These are phyloP conservation scores for Perithous albicinctus DNA, from an alignment of 2,888 invertebrate genomes.

Conservation along the genomic window DNA sequence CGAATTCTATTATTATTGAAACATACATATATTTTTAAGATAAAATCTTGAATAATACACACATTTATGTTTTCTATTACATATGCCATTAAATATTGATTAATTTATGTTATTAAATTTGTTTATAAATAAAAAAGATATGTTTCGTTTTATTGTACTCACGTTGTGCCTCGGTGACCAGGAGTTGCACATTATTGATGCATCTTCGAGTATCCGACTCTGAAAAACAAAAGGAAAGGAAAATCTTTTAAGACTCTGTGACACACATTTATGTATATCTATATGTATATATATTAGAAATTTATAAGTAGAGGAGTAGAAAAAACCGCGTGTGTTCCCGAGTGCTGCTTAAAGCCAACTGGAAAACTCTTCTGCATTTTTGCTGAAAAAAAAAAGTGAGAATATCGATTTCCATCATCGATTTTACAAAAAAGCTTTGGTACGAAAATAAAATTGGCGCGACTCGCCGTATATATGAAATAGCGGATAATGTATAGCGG, in stretches of 20 bases:
- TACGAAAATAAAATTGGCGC: conserved; percentile 35
- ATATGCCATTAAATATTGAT: no score
- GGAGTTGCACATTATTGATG: conserved; percentile 95
- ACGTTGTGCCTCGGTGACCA: conserved; percentile 96
- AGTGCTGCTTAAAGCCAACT: conserved; percentile 21
- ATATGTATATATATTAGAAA: no score
- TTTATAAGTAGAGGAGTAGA: background rate
- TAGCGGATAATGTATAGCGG: conserved; percentile 32
- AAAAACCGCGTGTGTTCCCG: conserved; percentile 14
- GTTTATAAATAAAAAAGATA: no score
- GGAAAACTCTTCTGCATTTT: conserved; percentile 8
- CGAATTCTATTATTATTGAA: no score
- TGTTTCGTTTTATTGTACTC: conserved; percentile 86
- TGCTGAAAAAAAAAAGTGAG: conserved; percentile 17
- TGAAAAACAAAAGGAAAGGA: conserved; percentile 83
- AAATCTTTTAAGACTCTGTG: background rate
- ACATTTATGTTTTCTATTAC: no score
- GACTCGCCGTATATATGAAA: background rate
- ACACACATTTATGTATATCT: background rate
- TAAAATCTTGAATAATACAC: no score
- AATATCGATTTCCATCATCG: conserved; percentile 51
- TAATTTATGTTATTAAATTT: no score
- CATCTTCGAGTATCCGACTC: conserved; percentile 96
- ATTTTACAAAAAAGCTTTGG: conserved; percentile 7
- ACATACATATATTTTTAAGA: no score